phyloP scores from a whole-genome alignment of 2,113 vertebrate genomes.

The Nannospalax galili region DNA sequence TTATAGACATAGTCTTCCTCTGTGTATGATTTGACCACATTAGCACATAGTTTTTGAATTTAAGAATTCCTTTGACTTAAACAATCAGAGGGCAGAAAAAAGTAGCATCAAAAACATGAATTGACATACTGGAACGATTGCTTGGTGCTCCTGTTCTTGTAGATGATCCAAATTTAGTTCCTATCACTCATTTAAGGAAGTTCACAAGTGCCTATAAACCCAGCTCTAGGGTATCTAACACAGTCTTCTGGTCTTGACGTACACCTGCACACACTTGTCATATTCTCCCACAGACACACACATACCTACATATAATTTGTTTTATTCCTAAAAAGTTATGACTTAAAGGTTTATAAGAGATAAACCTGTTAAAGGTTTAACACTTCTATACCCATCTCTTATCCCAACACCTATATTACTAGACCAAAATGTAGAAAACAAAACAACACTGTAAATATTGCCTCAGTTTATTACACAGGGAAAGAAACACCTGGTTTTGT shows the following conservation, averaged over 20 bases:
- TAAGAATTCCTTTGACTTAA: not conserved
- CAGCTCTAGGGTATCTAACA: no score
- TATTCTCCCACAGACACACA: not conserved
- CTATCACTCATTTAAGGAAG: not conserved
- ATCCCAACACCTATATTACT: not conserved
- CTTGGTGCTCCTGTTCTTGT: not conserved
- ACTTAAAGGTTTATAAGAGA: not conserved
- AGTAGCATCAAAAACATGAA: not conserved
- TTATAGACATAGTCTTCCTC: not conserved
- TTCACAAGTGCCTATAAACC: no score
- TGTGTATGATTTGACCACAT: not conserved
- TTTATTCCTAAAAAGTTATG: not conserved
- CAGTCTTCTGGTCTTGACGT: no score
- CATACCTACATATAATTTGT: no score
- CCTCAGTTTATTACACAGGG: not conserved
- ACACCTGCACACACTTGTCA: not conserved
- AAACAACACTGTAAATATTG: not conserved
- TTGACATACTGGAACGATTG: not conserved
- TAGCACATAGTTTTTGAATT: accelerated
- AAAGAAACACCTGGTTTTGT: not conserved
- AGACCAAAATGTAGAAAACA: not conserved
- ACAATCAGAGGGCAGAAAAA: accelerated
- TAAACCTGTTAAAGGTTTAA: not conserved
- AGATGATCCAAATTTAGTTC: not conserved
- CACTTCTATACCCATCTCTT: not conserved